Evolutionary conservation across 2,888 invertebrate species (phyloP), one percentile per base, ranked within the genome.

Genomic region (Oxystoma pomonae): DNA sequence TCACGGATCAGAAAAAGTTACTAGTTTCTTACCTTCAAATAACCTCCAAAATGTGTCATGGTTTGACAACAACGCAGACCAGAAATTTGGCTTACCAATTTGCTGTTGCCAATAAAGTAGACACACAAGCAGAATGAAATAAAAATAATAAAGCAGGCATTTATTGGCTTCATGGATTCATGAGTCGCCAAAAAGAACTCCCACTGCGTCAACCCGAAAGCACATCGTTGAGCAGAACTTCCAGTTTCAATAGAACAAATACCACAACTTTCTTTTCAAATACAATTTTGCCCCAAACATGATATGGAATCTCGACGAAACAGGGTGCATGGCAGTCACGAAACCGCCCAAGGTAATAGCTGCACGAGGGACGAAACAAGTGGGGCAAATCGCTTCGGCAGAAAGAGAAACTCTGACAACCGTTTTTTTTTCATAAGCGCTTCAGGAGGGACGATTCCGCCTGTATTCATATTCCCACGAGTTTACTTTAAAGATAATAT

Each of bases 321-420:
- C 62, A 20, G 66, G 67, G 16, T 65, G 65, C 51, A 63, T 57
- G 55, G 62, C 65, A 1, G 65, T 67, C 1, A 68, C 66, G 16
- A 66, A 68, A 3, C 63, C 68, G 16, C 66, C 61, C 1, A 67
- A 63, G 20, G 67, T 68, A 20, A 60, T 67, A 65, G 64, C 64
- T 18, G 60, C 49, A 57, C 19, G 60, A 59, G 65, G 67, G 51
- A 35, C 57, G 17, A 67, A 65, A 57, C 66, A 67, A 56, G 57
- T 63, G 2, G 61, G 66, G 0, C 65, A 67, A 57, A 35, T 61
- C 3, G 35, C 57, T 19, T 64, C 57, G 16, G 60, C 60, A 2
- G 64, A 64, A 21, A 60, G 61, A 61, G 63, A 58, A 18, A 66
- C 5, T 19, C 59, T 64, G n/a, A 57, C 57, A 1, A 63, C 63